Conservation (phyloP, 37 sponge, comb jelly and placozoan species). For the Hexactinellida sp. region DNA sequence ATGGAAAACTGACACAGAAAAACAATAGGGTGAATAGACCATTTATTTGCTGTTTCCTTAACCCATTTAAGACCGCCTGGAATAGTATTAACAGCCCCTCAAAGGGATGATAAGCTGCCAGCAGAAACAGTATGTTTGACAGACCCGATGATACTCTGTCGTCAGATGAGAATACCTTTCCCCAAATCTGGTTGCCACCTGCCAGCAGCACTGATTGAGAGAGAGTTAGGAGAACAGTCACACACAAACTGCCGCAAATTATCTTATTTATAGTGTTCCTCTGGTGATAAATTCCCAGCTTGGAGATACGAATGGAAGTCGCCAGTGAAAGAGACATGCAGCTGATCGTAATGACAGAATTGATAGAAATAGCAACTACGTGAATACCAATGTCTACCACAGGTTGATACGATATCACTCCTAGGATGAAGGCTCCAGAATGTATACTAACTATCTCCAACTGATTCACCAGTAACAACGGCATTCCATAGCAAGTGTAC, state of each 20-base stretch:
- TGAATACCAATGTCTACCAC: slow-evolving; percentile 16
- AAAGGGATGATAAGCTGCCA: not conserved
- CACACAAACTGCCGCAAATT: not conserved
- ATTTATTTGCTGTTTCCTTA: not conserved
- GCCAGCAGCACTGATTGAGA: not conserved
- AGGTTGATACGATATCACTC: not conserved
- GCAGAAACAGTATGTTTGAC: not conserved
- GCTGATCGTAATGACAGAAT: not conserved
- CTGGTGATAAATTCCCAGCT: not conserved
- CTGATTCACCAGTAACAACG: not conserved
- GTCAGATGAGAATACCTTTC: not conserved
- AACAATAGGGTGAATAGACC: not conserved
- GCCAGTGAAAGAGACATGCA: slow-evolving; percentile 21
- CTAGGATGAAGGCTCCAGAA: not conserved
- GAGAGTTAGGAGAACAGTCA: not conserved
- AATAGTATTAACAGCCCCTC: not conserved
- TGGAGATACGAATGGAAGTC: not conserved
- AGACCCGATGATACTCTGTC: not conserved
- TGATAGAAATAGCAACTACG: not conserved
- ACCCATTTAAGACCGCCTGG: not conserved
- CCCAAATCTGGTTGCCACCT: not conserved
- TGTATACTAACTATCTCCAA: slow-evolving; percentile 21
- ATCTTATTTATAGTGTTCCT: not conserved
- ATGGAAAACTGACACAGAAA: not conserved
- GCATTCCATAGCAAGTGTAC: not conserved